A percentile compares a stretch with the other conserved stretches of the same genome.
Evolutionary conservation across 2,113 vertebrate species (phyloP).

Genomic region (Canis aureus): DNA sequence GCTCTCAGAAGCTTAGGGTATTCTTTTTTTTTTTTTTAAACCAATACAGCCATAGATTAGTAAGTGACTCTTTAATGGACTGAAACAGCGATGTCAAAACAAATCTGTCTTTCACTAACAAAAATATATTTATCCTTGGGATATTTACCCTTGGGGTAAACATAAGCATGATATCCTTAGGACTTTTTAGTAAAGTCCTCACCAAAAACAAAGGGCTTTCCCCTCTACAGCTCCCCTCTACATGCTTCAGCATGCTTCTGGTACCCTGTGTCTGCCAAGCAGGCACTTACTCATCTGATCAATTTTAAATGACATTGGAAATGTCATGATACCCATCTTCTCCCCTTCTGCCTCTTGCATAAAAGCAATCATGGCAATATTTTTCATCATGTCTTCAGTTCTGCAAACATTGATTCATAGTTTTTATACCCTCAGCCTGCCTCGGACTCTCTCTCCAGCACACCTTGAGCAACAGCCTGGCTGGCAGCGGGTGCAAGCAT

Average conservation of each 20-base stretch:
- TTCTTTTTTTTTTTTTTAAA: not conserved
- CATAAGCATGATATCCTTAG: slow-evolving; percentile 3
- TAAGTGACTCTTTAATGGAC: slow-evolving; percentile 28
- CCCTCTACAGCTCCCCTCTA: not conserved
- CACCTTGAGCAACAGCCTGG: not conserved
- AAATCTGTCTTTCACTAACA: slow-evolving; percentile 26
- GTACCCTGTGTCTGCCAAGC: not conserved
- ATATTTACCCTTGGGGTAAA: not conserved
- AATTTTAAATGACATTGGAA: not conserved
- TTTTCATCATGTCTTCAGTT: not conserved
- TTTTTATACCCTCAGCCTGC: not conserved
- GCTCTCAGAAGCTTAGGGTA: not conserved
- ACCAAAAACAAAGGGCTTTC: not conserved
- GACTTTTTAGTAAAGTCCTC: not conserved
- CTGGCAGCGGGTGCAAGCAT: not conserved
- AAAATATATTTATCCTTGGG: slow-evolving; percentile 19
- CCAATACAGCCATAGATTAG: not conserved
- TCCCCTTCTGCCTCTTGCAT: not conserved
- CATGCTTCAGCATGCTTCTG: not conserved
- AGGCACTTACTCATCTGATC: not conserved
- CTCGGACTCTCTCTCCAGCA: not conserved
- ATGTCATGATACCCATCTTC: not conserved
- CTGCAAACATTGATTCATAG: not conserved
- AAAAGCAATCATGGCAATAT: not conserved
- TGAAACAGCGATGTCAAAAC: slow-evolving; percentile 41